Evolutionary conservation across 2,888 invertebrate genomes (phyloP).

Genomic region (Coecobrya sp.): DNA sequence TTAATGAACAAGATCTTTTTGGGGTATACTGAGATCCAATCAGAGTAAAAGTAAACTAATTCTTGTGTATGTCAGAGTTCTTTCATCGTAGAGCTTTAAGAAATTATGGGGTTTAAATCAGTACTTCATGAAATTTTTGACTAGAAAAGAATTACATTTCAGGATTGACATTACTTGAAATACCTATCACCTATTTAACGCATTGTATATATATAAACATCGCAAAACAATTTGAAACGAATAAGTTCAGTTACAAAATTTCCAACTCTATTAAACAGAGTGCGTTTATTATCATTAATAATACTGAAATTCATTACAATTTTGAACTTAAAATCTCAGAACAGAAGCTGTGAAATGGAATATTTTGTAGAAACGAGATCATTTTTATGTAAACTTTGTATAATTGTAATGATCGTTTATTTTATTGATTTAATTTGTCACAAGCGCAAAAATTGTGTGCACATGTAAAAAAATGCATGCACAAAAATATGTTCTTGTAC

Average conservation of each 20-base stretch:
- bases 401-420: background rate
- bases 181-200: background rate
- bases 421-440: background rate
- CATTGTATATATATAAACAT: no score
- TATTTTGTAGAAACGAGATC: background rate
- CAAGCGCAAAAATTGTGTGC: background rate
- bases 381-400: background rate
- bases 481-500: background rate
- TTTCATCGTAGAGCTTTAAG: constrained; percentile 74
- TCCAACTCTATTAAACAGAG: no score
- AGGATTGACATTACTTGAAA: constrained; percentile 1
- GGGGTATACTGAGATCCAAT: constrained; percentile 35
- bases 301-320: no score
- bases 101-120: constrained; percentile 40
- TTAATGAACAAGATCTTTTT: constrained; percentile 1
- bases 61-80: constrained; percentile 75
- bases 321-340: no score
- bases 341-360: no score
- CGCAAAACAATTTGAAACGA: no score
- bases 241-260: no score
- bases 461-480: background rate
- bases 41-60: constrained; percentile 64
- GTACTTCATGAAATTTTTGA: constrained; percentile 2
- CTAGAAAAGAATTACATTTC: constrained; percentile 25
- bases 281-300: no score